These are phyloP conservation scores for Siniperca chuatsi DNA, from an alignment of 2,113 vertebrate species.

Conservation along the genomic window DNA sequence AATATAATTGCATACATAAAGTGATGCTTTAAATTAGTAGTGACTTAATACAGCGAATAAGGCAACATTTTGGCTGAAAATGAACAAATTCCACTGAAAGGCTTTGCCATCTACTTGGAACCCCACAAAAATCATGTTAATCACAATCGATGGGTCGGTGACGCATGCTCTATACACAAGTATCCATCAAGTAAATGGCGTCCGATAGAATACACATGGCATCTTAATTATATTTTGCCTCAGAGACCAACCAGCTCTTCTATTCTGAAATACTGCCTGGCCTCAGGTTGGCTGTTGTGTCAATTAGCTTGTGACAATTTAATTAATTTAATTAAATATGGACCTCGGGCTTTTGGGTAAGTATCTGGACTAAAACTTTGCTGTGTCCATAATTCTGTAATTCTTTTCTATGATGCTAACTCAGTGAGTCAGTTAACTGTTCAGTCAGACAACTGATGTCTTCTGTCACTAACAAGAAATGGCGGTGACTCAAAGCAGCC, in stretches of 20 bases:
- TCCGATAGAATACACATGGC: neutral
- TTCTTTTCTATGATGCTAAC: neutral
- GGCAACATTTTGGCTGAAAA: neutral
- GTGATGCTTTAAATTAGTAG: neutral
- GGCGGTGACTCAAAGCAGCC: neutral
- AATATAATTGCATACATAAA: neutral
- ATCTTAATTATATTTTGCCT: neutral
- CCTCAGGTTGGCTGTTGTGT: neutral
- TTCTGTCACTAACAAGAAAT: neutral
- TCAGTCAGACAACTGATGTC: neutral
- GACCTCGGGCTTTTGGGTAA: neutral
- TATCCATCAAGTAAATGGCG: neutral
- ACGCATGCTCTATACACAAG: neutral
- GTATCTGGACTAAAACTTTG: neutral
- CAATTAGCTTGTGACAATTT: constrained; percentile 31
- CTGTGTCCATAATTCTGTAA: neutral
- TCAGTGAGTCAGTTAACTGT: neutral
- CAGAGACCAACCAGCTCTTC: neutral
- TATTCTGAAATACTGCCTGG: neutral
- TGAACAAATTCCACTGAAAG: neutral
- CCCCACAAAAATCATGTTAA: neutral
- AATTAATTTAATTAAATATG: constrained; percentile 17
- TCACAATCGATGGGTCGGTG: neutral
- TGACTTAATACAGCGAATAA: neutral
- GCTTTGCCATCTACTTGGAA: neutral